Base-by-base conservation (phyloP, 2,888 invertebrate genomes). In the Cybosia mesomella region DNA sequence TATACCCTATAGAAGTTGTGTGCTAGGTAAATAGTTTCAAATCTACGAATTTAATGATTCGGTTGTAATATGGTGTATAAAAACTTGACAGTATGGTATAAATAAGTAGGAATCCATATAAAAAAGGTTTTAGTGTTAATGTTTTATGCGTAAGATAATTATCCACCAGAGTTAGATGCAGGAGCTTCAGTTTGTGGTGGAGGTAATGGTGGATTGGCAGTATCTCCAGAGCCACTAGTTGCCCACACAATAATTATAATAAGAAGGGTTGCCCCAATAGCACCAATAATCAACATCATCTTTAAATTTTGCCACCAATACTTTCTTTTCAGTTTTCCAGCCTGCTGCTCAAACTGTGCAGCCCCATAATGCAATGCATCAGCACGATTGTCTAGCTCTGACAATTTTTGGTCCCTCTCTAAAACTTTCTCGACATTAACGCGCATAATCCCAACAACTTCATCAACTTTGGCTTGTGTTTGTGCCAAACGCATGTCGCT, bases 281-380 rank as follows among this genome's bases (percentile, higher is more conserved):
- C 97, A 85, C 98, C 98, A 96, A 98, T 97, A 81, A 98, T 98
- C 88, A 98, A 97, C 98, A 98, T 98, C 98, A 98, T 98, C 96
- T 99, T 99, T 92, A 99, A 96, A 95, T 99, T 99, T 95, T 99
- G 98, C 97, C 98, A 97, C 99, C 99, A 99, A 91, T 98, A 99
- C 95, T 99, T 99, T 89, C 98, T 96, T 95, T 99, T 99, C 82
- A 99, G 96, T 95, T 98, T 98, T 75, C 98, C 98, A 79, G 99
- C 99, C 90, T 98, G 98, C 85, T 99, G 98, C 94, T 99, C 99
- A 91, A 99, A 99, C 90, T 99, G 98, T 78, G 98, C 98, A 70
- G 98, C 98, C 70, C 98, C 98, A 89, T 98, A 98, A 86, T 98
- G 98, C 78, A 98, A 94, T 72, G 98, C 99, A 96, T 99, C 99